phyloP scores from a whole-genome alignment of 2,888 invertebrate genomes.

The Aricia artaxerxes region DNA sequence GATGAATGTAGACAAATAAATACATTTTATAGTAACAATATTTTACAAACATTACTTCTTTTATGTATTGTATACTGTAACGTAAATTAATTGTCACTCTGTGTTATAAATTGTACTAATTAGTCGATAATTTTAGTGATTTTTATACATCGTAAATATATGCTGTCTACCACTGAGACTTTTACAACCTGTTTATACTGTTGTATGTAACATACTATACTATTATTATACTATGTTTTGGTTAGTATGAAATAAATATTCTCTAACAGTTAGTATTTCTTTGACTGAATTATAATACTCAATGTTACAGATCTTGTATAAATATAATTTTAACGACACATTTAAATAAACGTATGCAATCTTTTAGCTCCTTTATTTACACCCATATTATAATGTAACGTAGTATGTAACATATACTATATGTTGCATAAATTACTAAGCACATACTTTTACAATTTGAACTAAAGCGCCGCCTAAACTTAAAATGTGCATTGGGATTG shows the following conservation, averaged over 20 bases:
- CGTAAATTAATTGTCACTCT: neutral
- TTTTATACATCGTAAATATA: constrained; percentile 15
- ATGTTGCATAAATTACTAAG: too few species aligned
- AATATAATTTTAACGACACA: neutral
- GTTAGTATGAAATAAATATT: neutral
- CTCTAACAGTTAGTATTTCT: neutral
- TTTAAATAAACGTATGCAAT: neutral
- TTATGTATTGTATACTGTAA: constrained; percentile 11
- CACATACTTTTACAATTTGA: too few species aligned
- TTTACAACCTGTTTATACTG: neutral
- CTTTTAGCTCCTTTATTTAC: too few species aligned
- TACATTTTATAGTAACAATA: neutral
- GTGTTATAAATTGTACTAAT: constrained; percentile 15
- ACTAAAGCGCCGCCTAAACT: too few species aligned
- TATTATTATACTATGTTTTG: neutral
- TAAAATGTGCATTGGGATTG: too few species aligned
- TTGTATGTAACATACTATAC: neutral
- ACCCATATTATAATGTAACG: too few species aligned
- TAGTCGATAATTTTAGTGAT: constrained; percentile 4
- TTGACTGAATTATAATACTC: neutral
- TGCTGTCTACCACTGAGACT: neutral
- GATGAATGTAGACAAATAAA: neutral
- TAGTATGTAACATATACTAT: too few species aligned
- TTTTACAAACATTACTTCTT: neutral
- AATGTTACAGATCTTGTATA: neutral